Base-by-base conservation (phyloP, 2,113 vertebrate species). In the Scomber colias region DNA sequence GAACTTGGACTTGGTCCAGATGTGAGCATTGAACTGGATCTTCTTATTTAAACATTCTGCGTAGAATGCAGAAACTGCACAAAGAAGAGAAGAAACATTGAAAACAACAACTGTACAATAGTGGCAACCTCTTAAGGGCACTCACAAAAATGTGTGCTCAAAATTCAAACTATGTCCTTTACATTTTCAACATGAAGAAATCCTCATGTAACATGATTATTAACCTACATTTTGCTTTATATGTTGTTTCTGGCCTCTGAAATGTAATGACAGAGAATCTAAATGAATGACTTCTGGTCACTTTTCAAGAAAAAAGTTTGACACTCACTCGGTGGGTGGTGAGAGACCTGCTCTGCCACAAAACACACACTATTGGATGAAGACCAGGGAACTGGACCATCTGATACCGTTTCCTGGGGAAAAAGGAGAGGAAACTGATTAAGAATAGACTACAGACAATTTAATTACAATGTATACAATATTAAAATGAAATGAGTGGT, bases 1-100 rank as follows among this genome's bases (percentile, higher is more conserved):
- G 92, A 99, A 99, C 79, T 99, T 99, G 10, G 98, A 99, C 91
- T 99, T 99, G 56, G 98, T 99, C 98, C 98, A 99, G 92, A 99
- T 99, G 92, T 99, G 98, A 85, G 98, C 98, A 55, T 99, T 99
- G 95, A 99, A 99, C 90, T 99, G 98, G 93, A 99, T 99, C 93
- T 96, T 97, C 95, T 96, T 98, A 85, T 81, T 97, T 87, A 96
- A 96, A 93, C 98, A 99, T 90, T 99, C 98, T 0, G 98, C 97
- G 0, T 99, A 99, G 94, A 99, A 99, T 35, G 98, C 98, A 96
- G 98, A 99, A 96, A 99, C 98, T 99, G 81, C 0, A 84, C 50
- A 46, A 35, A 13, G 45, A 67, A n/a, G 5, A 77, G 8, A 73
- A 15, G 14, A 79, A 49, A 66, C 14, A 11, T 3, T 64, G 7